These are phyloP conservation scores for Sitta carolinensis DNA, from an alignment of 2,797 vertebrate genomes.

Conservation along the genomic window DNA sequence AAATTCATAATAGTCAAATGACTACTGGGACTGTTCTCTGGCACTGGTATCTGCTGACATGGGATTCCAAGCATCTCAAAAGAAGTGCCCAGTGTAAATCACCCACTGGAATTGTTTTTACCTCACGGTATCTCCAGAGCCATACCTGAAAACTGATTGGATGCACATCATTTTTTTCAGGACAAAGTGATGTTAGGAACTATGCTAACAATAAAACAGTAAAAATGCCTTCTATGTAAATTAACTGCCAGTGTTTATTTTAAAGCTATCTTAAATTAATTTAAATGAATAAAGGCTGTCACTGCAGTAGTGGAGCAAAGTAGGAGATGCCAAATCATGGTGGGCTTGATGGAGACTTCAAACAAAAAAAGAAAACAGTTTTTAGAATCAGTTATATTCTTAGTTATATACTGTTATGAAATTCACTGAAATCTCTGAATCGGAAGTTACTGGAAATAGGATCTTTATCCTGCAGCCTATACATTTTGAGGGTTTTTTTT, in stretches of 20 bases:
- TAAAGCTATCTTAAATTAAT: neutral
- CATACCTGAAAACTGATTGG: neutral
- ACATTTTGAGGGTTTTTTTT: neutral
- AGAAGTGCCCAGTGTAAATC: neutral
- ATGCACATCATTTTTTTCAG: neutral
- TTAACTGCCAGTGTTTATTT: neutral
- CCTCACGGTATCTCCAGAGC: neutral
- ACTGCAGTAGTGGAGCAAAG: neutral
- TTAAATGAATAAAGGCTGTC: neutral
- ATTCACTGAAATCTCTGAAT: neutral
- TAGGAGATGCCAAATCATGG: neutral
- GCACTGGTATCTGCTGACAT: neutral
- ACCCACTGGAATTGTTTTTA: neutral
- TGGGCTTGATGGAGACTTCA: neutral
- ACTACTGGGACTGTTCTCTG: neutral
- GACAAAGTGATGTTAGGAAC: neutral
- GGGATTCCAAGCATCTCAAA: neutral
- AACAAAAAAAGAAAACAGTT: neutral
- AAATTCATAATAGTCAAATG: neutral
- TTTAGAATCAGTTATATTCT: neutral
- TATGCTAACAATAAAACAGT: neutral
- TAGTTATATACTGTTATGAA: neutral
- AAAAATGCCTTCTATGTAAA: neutral
- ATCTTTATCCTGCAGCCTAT: neutral
- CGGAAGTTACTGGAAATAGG: neutral